These are phyloP conservation scores for Rotaria magnacalcarata DNA, from an alignment of 2,888 invertebrate genomes.

Conservation along the genomic window DNA sequence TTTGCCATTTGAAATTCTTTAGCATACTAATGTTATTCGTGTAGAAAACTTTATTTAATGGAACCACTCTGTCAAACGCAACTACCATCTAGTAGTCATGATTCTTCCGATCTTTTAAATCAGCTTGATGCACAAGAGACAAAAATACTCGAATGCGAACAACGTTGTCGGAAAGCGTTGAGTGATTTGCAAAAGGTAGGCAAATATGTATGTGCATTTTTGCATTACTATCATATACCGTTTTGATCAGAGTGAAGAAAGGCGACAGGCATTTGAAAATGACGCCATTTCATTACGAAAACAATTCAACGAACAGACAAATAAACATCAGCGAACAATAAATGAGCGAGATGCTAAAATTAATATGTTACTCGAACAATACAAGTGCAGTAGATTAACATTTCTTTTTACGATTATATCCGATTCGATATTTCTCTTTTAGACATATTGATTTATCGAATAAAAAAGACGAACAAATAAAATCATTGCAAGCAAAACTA, in stretches of 20 bases:
- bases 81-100: not conserved
- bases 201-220: too few relatives aligned
- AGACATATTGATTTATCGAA: conserved; percentile 11
- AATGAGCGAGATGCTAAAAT: conserved; percentile 3
- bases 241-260: not conserved
- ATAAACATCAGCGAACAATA: not conserved
- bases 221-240: not conserved
- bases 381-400: not conserved
- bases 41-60: not conserved
- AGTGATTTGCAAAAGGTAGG: not conserved
- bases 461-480: conserved; percentile 26
- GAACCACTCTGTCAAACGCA: conserved; percentile 28
- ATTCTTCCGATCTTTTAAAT: not conserved
- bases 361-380: not conserved
- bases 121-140: not conserved
- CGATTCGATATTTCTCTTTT: too few relatives aligned
- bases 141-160: not conserved
- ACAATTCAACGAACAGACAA: not conserved
- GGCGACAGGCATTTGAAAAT: not conserved
- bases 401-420: too few relatives aligned
- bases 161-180: not conserved
- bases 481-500: not conserved
- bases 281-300: not conserved
- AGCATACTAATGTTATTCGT: too few relatives aligned
- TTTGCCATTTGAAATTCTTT: too few relatives aligned